Evolutionary conservation across 2,113 vertebrate genomes (phyloP), one percentile per base, ranked within the genome.

Genomic region (Trogon surrucura): DNA sequence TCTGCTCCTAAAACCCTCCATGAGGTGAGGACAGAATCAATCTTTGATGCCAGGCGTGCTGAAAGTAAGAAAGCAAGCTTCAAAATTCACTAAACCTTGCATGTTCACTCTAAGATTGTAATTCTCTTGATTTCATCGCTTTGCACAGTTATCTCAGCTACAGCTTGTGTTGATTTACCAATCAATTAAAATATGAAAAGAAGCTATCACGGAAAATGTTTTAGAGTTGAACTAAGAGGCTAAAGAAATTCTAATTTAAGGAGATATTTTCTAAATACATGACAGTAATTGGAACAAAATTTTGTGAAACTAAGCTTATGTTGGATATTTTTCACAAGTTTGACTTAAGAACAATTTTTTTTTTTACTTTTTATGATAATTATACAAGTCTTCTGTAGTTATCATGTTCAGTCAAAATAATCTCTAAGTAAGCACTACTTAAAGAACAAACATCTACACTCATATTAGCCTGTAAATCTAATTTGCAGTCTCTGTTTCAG

Each of bases 101-200:
- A 23, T 51, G 11, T 61, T 77, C 53, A 6, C 29, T 53, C 65
- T 71, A 71, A 71, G 65, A 57, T 48, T 65, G 65, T 62, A 66
- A 73, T 91, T 94, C 7, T 75, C 57, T 23, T 50, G 22, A 79
- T 94, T 82, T 81, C 25, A 75, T 75, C 0, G 0, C 36, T 62
- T 81, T 88, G 48, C 70, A 48, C 47, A 0, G 5, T 72, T 91
- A 89, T 89, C 70, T 92, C 87, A 53, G 45, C 87, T 91, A 65
- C 66, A 88, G 89, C 58, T 82, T 91, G 74, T 6, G 19, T 69
- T 89, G 82, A 81, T 89, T 95, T 91, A n/a, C 58, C 23, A 47
- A 62, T 87, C 66, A 95, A 89, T 92, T 95, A 95, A 92, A 95
- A 82, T 70, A 72, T 58, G 53, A 91, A 91, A 64, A 67, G 61